Conservation (phyloP, 2,113 vertebrate species). For the Tinamus guttatus region DNA sequence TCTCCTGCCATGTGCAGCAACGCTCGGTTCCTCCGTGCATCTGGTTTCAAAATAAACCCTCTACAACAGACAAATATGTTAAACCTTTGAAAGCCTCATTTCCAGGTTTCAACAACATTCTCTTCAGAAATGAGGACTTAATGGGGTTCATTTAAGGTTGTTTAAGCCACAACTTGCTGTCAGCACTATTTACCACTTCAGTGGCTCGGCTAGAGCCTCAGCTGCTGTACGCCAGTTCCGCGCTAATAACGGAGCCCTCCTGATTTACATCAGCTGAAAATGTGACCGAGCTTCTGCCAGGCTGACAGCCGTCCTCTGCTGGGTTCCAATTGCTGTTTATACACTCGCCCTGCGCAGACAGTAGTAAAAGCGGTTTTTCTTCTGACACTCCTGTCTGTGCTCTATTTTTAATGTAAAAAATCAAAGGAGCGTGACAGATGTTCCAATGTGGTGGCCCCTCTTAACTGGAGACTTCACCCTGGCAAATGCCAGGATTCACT, state of each 20-base stretch:
- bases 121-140: constrained; percentile 63
- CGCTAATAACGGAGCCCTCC: constrained; percentile 45
- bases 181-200: constrained; percentile 74
- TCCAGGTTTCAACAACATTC: constrained; percentile 74
- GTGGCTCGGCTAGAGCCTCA: constrained; percentile 66
- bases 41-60: constrained; percentile 66
- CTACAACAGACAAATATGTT: constrained; percentile 61
- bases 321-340: constrained; percentile 66
- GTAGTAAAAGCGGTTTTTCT: constrained; percentile 43
- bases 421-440: background rate
- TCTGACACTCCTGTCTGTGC: constrained; percentile 27
- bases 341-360: background rate
- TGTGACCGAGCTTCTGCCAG: constrained; percentile 59
- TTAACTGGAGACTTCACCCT: background rate
- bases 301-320: constrained; percentile 68
- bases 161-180: constrained; percentile 71
- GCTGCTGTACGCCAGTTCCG: constrained; percentile 56
- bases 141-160: constrained; percentile 74
- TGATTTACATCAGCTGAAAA: constrained; percentile 73
- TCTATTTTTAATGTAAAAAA: constrained; percentile 20
- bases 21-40: constrained; percentile 17
- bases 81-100: constrained; percentile 69
- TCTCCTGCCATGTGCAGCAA: constrained; percentile 43
- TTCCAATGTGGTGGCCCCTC: background rate
- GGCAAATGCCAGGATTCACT: background rate